Conservation (phyloP, 30 jellyfish, hydroid and myxozoan genomes). For the Haliclystus octoradiatus region DNA sequence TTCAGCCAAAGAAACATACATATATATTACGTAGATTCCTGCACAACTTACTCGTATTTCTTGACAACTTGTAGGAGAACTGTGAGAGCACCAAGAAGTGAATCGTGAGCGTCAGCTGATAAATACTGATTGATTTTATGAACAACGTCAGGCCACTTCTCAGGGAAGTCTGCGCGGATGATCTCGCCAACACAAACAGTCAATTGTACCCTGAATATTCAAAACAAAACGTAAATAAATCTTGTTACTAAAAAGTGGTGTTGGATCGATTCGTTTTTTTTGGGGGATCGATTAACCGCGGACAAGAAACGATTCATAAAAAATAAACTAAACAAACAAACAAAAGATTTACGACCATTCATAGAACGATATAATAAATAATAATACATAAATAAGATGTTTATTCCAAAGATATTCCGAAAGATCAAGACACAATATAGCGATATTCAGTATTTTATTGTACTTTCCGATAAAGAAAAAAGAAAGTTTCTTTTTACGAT, state of each 20-base stretch:
- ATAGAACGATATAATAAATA: too few relatives aligned
- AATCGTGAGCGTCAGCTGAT: conserved; percentile 58
- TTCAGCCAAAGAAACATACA: not conserved
- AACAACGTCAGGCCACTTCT: conserved; percentile 76
- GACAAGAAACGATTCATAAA: not conserved
- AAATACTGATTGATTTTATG: conserved; percentile 54
- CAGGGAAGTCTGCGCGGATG: conserved; percentile 82
- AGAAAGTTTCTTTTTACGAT: too few relatives aligned
- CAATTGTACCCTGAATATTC: conserved; percentile 64
- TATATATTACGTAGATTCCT: not conserved
- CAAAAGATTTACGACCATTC: too few relatives aligned
- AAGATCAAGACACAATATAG: too few relatives aligned
- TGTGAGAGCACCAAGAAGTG: conserved; percentile 81
- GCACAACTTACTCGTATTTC: conserved; percentile 72
- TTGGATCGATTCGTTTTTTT: too few relatives aligned
- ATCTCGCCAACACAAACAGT: conserved; percentile 84
- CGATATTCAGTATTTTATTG: too few relatives aligned
- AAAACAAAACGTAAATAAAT: not conserved
- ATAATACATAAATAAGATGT: too few relatives aligned
- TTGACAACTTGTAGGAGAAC: conserved; percentile 78
- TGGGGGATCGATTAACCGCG: not conserved
- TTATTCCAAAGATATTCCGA: too few relatives aligned
- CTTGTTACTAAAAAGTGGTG: too few relatives aligned
- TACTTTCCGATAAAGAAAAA: too few relatives aligned
- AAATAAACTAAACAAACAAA: not conserved